These are phyloP conservation scores for Calliphora vomitoria DNA, from an alignment of 2,888 invertebrate genomes.

Conservation along the genomic window DNA sequence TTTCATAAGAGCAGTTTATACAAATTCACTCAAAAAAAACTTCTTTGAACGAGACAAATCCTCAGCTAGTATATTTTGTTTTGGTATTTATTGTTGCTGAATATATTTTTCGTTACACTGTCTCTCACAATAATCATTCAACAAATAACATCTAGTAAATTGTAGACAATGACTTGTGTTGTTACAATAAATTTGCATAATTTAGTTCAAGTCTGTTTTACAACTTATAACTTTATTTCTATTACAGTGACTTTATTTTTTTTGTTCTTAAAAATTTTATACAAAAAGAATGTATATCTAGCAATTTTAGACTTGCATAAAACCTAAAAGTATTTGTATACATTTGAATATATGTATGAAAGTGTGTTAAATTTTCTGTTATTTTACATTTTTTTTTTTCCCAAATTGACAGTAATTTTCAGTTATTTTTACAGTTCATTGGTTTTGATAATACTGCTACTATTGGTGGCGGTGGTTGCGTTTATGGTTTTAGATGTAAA, in stretches of 20 bases:
- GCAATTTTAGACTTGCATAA: too few relatives aligned
- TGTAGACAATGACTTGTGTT: slow-evolving; percentile 40
- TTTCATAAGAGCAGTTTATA: too few relatives aligned
- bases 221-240: slow-evolving; percentile 40
- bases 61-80: too few relatives aligned
- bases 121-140: neutral
- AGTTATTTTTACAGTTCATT: slow-evolving; percentile 68
- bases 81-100: too few relatives aligned
- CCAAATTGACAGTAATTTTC: slow-evolving; percentile 62
- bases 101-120: neutral
- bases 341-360: too few relatives aligned
- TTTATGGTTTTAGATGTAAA: neutral
- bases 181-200: slow-evolving; percentile 69
- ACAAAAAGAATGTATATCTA: too few relatives aligned
- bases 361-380: neutral
- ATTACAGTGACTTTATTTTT: neutral
- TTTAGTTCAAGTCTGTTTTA: slow-evolving; percentile 48
- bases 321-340: neutral
- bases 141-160: neutral
- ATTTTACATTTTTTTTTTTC: neutral
- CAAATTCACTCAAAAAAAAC: too few relatives aligned
- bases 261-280: neutral
- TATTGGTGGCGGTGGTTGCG: neutral
- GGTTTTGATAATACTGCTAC: slow-evolving; percentile 33
- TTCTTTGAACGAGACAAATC: too few relatives aligned